Evolutionary conservation across 2,797 vertebrate species (phyloP), one percentile per base, ranked within the genome.

Genomic region (Hylomyscus alleni): DNA sequence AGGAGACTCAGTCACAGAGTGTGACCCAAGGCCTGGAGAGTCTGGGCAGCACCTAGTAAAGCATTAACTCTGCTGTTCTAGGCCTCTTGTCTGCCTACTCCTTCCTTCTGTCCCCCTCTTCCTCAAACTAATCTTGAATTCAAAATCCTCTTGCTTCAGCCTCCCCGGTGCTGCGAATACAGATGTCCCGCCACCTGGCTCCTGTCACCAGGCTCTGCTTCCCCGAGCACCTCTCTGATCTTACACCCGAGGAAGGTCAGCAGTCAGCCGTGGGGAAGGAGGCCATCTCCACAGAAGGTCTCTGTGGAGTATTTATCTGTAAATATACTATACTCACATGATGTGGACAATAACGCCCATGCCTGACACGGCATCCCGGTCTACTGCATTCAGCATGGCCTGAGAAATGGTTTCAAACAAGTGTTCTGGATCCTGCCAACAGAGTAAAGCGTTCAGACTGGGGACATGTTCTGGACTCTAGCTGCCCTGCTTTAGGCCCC

Each of bases 391-490:
- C 97, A 99, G 97, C 99, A 99, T 99, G 26, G 99, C 99, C 98
- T 99, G 99, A 0, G 99, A 99, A 98, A 99, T 99, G 3, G 99
- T 99, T 98, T 99, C 99, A 81, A 99, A 99, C 94, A 99, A 98
- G 95, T 99, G 99, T 0, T 99, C 99, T 0, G 99, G 99, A 54
- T 99, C 99, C 99, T 99, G 98, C 72, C 94, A n/a, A 91, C 17
- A 62, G 12, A 92, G 54, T 0, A 65, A 24, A 40, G 54, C 24
- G 15, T 47, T 96, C 72, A 89, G 22, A 37, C 17, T 37, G 10
- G 15, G 31, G 34, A 47, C 44, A n/a, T 20, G 8, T 19, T 19
- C 60, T 67, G 56, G 40, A 34, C 50, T n/a, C 54, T 29, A 26
- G 29, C 44, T 67, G 54, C 90, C 80, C 34, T n/a, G 44, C n/a